Percentiles rank a stretch among this genome's conserved stretches.
Evolutionary conservation across 2,797 vertebrate species (phyloP).

Genomic region (Melanotaenia nigrans): DNA sequence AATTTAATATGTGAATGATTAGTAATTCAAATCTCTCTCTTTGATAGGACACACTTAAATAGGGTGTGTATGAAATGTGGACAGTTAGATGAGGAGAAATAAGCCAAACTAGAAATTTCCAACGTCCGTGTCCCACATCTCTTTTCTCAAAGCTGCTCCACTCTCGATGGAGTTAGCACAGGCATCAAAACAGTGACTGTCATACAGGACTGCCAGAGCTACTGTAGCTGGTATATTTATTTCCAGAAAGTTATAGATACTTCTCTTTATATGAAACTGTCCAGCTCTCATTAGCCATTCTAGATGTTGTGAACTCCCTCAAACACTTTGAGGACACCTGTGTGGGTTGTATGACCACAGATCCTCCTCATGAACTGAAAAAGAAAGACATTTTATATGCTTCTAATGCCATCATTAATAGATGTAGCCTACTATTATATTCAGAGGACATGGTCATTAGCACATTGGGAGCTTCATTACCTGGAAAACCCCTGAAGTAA

Average conservation of each 20-base stretch:
- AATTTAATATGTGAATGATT: neutral
- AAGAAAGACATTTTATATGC: neutral
- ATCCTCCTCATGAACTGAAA: neutral
- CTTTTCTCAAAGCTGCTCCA: slow-evolving; percentile 37
- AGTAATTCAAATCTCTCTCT: slow-evolving; percentile 1
- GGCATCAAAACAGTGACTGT: slow-evolving; percentile 28
- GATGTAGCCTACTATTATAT: slow-evolving; percentile 4
- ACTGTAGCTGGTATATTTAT: slow-evolving; percentile 16
- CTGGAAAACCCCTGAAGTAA: slow-evolving; percentile 43
- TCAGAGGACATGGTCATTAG: slow-evolving; percentile 25
- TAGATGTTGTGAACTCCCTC: neutral
- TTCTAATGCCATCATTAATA: slow-evolving; percentile 18
- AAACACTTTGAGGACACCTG: slow-evolving; percentile 18
- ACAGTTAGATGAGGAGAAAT: slow-evolving; percentile 35
- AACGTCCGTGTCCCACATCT: slow-evolving; percentile 51
- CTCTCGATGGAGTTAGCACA: slow-evolving; percentile 37
- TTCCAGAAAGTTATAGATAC: slow-evolving; percentile 22
- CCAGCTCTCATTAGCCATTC: slow-evolving; percentile 17
- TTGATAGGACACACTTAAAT: slow-evolving; percentile 11
- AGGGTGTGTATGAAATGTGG: slow-evolving; percentile 10
- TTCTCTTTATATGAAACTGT: slow-evolving; percentile 6
- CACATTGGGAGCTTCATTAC: slow-evolving; percentile 44
- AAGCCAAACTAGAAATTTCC: slow-evolving; percentile 44
- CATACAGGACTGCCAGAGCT: slow-evolving; percentile 28
- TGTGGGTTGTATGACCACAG: slow-evolving; percentile 1